Percentiles rank a stretch among this genome's conserved stretches.
phyloP scores from a whole-genome alignment of 1,140 invertebrate genomes.

The Saccostrea echinata region DNA sequence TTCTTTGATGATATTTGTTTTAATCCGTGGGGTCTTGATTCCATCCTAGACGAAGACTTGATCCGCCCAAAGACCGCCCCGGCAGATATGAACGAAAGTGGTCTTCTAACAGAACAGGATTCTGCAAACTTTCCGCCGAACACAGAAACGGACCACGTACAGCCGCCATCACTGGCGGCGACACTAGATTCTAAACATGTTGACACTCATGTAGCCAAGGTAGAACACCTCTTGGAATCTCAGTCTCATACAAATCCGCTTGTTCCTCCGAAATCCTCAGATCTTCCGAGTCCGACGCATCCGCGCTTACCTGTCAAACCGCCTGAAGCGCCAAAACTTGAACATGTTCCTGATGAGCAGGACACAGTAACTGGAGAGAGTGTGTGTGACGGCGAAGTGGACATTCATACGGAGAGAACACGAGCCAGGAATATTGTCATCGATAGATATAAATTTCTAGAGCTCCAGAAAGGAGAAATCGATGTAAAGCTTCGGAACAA shows the following conservation, averaged over 20 bases:
- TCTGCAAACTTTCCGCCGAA: background rate
- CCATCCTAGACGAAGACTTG: slow-evolving; percentile 56
- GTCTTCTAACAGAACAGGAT: background rate
- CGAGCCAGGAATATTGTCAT: slow-evolving; percentile 57
- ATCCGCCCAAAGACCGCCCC: slow-evolving; percentile 41
- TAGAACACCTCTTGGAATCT: slow-evolving; percentile 4
- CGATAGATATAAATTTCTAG: slow-evolving; percentile 40
- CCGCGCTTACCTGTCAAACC: background rate
- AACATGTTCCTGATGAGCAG: background rate
- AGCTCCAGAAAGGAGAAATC: slow-evolving; percentile 48
- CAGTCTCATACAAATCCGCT: slow-evolving; percentile 3
- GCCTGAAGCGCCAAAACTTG: background rate
- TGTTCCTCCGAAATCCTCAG: background rate
- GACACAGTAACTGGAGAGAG: slow-evolving; percentile 17
- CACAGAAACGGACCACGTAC: background rate
- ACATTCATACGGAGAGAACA: slow-evolving; percentile 54
- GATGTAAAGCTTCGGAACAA: slow-evolving; percentile 54
- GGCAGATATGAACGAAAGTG: background rate
- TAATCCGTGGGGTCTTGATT: slow-evolving; percentile 57
- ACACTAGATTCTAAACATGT: background rate
- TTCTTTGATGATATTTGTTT: slow-evolving; percentile 49
- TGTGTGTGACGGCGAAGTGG: slow-evolving; percentile 50
- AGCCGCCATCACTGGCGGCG: background rate
- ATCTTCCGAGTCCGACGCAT: background rate
- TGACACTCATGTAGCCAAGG: slow-evolving; percentile 24